Percentiles rank a stretch among this genome's conserved stretches.
Evolutionary conservation across 2,888 invertebrate species (phyloP).

Genomic region (Biston betularia): DNA sequence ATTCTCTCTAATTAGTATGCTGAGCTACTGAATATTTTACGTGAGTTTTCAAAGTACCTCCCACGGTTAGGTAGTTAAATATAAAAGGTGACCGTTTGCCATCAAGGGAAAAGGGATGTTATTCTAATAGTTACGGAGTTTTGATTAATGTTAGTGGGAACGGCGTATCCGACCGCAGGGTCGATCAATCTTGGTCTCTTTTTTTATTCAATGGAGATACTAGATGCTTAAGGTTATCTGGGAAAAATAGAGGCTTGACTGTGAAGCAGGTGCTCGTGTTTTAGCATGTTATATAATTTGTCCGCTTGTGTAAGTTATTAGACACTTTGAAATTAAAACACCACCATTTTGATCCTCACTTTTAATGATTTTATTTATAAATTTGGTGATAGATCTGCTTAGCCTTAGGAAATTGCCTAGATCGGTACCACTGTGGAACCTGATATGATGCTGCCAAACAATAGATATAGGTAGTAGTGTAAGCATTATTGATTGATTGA

Average conservation of each 20-base stretch:
- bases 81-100: constrained; percentile 23
- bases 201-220: constrained; percentile 20
- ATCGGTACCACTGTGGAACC: too few species aligned
- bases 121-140: constrained; percentile 29
- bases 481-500: too few species aligned
- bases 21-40: background rate
- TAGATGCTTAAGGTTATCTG: constrained; percentile 6
- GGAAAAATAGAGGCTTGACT: background rate
- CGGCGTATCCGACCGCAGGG: constrained; percentile 2
- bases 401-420: too few species aligned
- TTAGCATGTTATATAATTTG: too few species aligned
- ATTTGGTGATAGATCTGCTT: too few species aligned
- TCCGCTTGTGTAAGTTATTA: too few species aligned
- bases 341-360: too few species aligned
- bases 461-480: too few species aligned
- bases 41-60: constrained; percentile 8
- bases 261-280: too few species aligned
- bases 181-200: constrained; percentile 27
- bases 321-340: too few species aligned
- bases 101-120: constrained; percentile 22
- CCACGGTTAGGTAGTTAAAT: constrained; percentile 1
- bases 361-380: too few species aligned
- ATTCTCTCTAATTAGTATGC: background rate
- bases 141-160: constrained; percentile 30
- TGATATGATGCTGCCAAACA: too few species aligned